These are phyloP conservation scores for Eupithecia dodoneata DNA, from an alignment of 2,888 invertebrate genomes.

Conservation along the genomic window DNA sequence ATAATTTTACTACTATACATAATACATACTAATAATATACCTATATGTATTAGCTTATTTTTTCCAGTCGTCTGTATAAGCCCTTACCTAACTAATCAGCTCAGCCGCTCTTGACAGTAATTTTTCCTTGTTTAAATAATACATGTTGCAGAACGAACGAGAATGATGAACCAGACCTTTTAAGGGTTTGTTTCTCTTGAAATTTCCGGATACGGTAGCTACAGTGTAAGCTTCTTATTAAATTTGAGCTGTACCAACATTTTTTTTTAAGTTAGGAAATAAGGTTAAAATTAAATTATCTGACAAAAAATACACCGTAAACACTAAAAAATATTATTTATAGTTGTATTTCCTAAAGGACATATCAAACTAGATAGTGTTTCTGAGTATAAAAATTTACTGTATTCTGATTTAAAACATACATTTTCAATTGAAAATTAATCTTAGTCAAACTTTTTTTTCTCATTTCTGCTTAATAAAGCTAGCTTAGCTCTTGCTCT, in stretches of 20 bases:
- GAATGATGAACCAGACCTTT: conserved; percentile 30
- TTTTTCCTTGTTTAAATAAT: conserved; percentile 59
- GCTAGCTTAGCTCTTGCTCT: not conserved
- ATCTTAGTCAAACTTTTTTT: not conserved
- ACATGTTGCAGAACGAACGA: conserved; percentile 42
- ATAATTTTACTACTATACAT: not conserved
- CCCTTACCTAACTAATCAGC: conserved; percentile 63
- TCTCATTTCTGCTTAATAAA: not conserved
- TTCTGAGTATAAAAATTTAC: not conserved
- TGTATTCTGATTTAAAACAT: not conserved
- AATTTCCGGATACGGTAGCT: not conserved
- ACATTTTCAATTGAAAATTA: not conserved
- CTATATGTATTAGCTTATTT: not conserved
- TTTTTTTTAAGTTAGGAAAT: too few relatives aligned
- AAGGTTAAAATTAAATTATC: not conserved
- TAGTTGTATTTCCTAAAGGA: not conserved
- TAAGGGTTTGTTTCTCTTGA: not conserved
- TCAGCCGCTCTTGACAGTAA: conserved; percentile 54
- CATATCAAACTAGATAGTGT: not conserved
- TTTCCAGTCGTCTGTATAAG: conserved; percentile 12
- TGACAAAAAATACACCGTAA: not conserved
- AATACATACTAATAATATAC: too few relatives aligned
- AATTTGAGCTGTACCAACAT: not conserved
- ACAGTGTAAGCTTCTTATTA: not conserved
- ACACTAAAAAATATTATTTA: not conserved